These are phyloP conservation scores for Margaritifera margaritifera DNA, from an alignment of 2,888 invertebrate species.

Conservation along the genomic window DNA sequence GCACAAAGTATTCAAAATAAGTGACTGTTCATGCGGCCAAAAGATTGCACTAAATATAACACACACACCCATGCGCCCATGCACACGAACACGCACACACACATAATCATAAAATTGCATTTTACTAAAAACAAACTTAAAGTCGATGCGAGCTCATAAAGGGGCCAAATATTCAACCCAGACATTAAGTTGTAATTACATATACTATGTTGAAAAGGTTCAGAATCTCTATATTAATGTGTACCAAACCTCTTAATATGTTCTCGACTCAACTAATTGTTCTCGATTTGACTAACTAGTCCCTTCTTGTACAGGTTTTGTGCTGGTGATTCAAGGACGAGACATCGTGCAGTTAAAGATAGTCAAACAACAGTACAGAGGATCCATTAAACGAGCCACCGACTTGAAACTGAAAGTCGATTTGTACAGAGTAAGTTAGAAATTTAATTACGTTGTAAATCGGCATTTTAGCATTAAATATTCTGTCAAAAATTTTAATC, in stretches of 20 bases:
- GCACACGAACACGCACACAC: too few relatives aligned
- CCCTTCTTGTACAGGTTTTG: constrained; percentile 56
- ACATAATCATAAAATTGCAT: too few relatives aligned
- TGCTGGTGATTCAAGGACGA: constrained; percentile 65
- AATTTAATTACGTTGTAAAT: not conserved
- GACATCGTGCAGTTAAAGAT: constrained; percentile 65
- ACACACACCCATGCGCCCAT: too few relatives aligned
- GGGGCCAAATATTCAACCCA: too few relatives aligned
- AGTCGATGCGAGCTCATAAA: too few relatives aligned
- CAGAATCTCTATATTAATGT: too few relatives aligned
- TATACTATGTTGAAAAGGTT: too few relatives aligned
- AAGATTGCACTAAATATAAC: too few relatives aligned
- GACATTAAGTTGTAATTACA: too few relatives aligned
- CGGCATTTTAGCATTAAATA: not conserved
- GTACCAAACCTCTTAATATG: not conserved
- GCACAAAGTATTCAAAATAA: not conserved
- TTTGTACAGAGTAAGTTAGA: constrained; percentile 54
- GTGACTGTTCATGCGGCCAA: too few relatives aligned
- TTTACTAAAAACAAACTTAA: too few relatives aligned
- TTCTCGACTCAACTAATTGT: not conserved
- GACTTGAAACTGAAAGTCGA: constrained; percentile 60
- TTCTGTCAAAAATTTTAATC: too few relatives aligned
- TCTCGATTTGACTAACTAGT: not conserved
- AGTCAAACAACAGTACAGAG: constrained; percentile 60
- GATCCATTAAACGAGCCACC: constrained; percentile 58